Percentiles rank a stretch among this genome's conserved stretches.
These are phyloP conservation scores for Recurvirostra avosetta DNA, from an alignment of 2,113 vertebrate genomes.

Conservation along the genomic window DNA sequence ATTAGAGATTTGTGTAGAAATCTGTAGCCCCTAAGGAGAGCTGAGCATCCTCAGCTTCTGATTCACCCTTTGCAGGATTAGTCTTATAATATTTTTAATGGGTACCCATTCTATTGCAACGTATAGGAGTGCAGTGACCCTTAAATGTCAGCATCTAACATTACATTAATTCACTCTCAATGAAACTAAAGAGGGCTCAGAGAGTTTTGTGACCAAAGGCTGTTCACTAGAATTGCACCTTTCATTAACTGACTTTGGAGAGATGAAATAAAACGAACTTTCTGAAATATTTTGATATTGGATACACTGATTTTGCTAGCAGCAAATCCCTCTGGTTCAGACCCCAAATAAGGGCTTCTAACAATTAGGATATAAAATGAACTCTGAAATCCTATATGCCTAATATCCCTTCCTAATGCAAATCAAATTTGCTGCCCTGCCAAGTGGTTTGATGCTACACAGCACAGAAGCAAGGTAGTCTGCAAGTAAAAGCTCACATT, in stretches of 20 bases:
- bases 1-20: neutral
- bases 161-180: conserved; percentile 53
- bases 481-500: neutral
- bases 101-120: neutral
- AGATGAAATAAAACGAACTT: conserved; percentile 48
- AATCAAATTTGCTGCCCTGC: conserved; percentile 48
- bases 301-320: conserved; percentile 13
- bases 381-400: conserved; percentile 50
- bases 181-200: conserved; percentile 36
- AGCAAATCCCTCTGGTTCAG: conserved; percentile 41
- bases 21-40: neutral
- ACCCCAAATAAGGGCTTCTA: conserved; percentile 18
- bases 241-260: conserved; percentile 52
- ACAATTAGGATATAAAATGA: conserved; percentile 51
- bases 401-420: conserved; percentile 22
- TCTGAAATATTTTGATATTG: conserved; percentile 57
- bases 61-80: neutral
- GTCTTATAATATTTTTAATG: conserved; percentile 47
- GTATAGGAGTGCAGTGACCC: conserved; percentile 45
- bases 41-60: conserved; percentile 1
- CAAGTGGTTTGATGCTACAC: conserved; percentile 21
- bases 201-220: conserved; percentile 16
- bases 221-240: conserved; percentile 26
- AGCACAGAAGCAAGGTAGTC: neutral
- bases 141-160: conserved; percentile 58